Base-by-base conservation (phyloP, 2,113 vertebrate species). In the Siniperca chuatsi region DNA sequence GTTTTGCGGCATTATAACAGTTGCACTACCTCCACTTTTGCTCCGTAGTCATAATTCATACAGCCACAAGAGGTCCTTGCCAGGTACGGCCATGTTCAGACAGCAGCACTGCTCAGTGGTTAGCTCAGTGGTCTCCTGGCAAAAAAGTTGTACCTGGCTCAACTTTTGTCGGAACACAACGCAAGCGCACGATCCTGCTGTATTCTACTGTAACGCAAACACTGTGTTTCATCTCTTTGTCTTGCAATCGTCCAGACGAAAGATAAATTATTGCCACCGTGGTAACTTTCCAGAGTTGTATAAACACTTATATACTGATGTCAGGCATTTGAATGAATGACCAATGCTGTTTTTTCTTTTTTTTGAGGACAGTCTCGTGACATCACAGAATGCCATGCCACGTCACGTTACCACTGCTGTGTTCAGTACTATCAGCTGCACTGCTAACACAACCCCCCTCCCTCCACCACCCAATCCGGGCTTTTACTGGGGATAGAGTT, bases 381-480 rank as follows among this genome's bases (percentile, higher is more conserved):
- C 69, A 75, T 82, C 42, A 48, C 40, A 68, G 12, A 33, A 25
- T 29, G 11, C n/a, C 18, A 40, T 40, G 46, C 37, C 74, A 66
- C n/a, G 9, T 46, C 25, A 18, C 21, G 13, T 58, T 42, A 40
- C 20, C 33, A 13, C 13, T 40, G 61, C 40, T 3, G 3, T 62
- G 13, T 42, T n/a, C 4, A 52, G 25, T 54, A 2, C 37, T 37
- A 55, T 10, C 54, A 44, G 71, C 16, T 57, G 29, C n/a, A 52
- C 23, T 48, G 21, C 46, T 13, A 65, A 37, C 66, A 21, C n/a
- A 37, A 1, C n/a, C 23, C 33, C 42, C 75, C 29, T 21, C 20
- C 20, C 44, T 20, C 23, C 46, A 46, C 46, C 40, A 40, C 42
- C 55, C 44, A 65, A 3, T 25, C 72, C 35, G 18, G 23, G 15